Base-by-base conservation (phyloP, 2,797 vertebrate species). In the Alectoris magna region DNA sequence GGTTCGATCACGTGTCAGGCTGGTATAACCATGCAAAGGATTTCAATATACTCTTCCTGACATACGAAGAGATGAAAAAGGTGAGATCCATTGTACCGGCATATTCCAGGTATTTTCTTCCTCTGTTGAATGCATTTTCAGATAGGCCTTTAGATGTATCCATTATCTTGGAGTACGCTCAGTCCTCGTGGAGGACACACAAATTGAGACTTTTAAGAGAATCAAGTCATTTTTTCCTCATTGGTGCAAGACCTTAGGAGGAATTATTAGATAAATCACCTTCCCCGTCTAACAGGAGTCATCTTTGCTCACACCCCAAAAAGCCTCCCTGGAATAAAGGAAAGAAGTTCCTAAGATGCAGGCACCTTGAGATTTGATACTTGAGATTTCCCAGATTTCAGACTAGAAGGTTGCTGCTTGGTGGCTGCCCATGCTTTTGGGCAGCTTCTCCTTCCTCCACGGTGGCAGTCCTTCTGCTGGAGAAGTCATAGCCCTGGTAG, bases 31-130 rank as follows among this genome's bases (percentile, higher is more conserved):
- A 98, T 58, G 97, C 93, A 86, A 88, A 97, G 68, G 97, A 98
- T 53, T 98, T 97, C 94, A 97, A 98, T 79, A 98, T 98, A 71
- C 84, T 98, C 63, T 97, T 98, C 71, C 84, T 98, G 53, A 96
- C 87, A 41, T 98, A 97, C 39, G 98, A 98, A 81, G 97, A 88
- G 97, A 91, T 98, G 97, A 98, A 96, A 88, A 98, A 97, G 97
- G 98, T 98, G 88, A 96, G 88, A 10, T 70, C 63, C n/a, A 19
- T 56, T 31, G 38, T 46, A 36, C 41, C 22, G 21, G 10, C 36
- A 4, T 36, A 38, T 69, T 53, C 13, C 41, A 63, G 8, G 43
- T 38, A 46, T 5, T 43, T 3, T 59, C 7, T 55, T 79, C 26
- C 68, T 36, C 4, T 64, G 11, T 2, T 10, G 7, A 53, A 36